Evolutionary conservation across 2,888 invertebrate species (phyloP).

Genomic region (Stenichneumon culpator): DNA sequence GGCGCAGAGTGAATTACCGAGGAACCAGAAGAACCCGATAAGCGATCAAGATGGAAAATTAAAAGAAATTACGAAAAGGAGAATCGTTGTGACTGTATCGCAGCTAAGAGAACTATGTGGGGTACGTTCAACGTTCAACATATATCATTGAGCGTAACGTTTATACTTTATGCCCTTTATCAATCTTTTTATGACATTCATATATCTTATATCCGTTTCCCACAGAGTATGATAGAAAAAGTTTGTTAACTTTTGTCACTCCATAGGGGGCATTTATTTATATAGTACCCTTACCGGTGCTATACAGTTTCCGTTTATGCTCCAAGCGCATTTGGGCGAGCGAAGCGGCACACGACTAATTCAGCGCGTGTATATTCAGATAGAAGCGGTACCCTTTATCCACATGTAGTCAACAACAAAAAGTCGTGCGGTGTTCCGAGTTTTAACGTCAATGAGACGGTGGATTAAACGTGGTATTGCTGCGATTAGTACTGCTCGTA

Average conservation of each 20-base stretch:
- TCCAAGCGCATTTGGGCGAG: conserved; percentile 38
- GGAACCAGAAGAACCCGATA: conserved; percentile 62
- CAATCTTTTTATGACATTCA: conserved; percentile 46
- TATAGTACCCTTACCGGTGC: background rate
- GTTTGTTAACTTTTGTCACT: conserved; percentile 6
- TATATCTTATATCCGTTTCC: conserved; percentile 22
- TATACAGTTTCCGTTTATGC: conserved; percentile 34
- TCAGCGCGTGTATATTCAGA: conserved; percentile 79
- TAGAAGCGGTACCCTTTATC: conserved; percentile 78
- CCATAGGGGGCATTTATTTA: conserved; percentile 19
- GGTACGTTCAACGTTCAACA: conserved; percentile 55
- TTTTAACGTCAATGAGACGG: conserved; percentile 68
- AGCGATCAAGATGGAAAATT: conserved; percentile 47
- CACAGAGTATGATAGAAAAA: conserved; percentile 21
- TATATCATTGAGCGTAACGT: conserved; percentile 50
- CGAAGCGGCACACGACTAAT: conserved; percentile 81
- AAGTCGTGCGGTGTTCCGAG: conserved; percentile 74
- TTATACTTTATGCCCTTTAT: conserved; percentile 30
- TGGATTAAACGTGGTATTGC: conserved; percentile 70
- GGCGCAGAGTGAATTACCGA: conserved; percentile 13
- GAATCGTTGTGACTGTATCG: conserved; percentile 34
- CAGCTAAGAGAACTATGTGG: conserved; percentile 43
- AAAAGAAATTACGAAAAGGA: conserved; percentile 31
- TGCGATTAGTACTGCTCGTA: conserved; percentile 20
- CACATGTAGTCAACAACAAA: conserved; percentile 79